Percentiles rank a stretch among this genome's conserved stretches.
phyloP scores from a whole-genome alignment of 2,888 invertebrate species.

The Patella pellucida region DNA sequence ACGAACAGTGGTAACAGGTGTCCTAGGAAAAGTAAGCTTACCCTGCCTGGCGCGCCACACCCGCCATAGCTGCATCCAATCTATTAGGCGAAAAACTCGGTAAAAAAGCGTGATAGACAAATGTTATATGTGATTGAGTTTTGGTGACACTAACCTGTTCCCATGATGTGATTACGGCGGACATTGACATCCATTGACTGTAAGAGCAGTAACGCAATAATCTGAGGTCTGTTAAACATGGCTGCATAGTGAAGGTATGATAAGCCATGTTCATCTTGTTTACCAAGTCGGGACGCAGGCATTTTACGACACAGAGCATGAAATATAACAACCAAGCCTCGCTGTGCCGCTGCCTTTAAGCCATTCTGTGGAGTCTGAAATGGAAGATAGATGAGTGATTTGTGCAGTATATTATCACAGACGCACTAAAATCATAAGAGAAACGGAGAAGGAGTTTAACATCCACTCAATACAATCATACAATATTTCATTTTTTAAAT shows the following conservation, averaged over 20 bases:
- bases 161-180: slow-evolving; percentile 58
- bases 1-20: too few relatives aligned
- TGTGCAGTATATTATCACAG: too few relatives aligned
- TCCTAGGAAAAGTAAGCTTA: too few relatives aligned
- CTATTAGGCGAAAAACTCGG: too few relatives aligned
- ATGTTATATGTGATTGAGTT: too few relatives aligned
- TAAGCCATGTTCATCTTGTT: slow-evolving; percentile 69
- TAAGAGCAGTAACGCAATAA: slow-evolving; percentile 66
- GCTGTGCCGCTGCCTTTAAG: slow-evolving; percentile 62
- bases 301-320: slow-evolving; percentile 63
- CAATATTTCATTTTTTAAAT: too few relatives aligned
- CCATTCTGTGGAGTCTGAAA: slow-evolving; percentile 63
- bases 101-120: too few relatives aligned
- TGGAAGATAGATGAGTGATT: neutral
- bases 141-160: slow-evolving; percentile 52
- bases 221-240: slow-evolving; percentile 67
- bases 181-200: slow-evolving; percentile 69
- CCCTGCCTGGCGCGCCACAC: too few relatives aligned
- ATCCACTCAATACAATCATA: too few relatives aligned
- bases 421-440: too few relatives aligned
- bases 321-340: slow-evolving; percentile 69
- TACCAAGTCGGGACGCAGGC: slow-evolving; percentile 63
- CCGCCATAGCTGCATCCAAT: too few relatives aligned
- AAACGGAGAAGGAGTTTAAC: too few relatives aligned
- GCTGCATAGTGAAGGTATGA: slow-evolving; percentile 69